Conservation (phyloP, 2,113 vertebrate genomes). For the Heliornis fulica region DNA sequence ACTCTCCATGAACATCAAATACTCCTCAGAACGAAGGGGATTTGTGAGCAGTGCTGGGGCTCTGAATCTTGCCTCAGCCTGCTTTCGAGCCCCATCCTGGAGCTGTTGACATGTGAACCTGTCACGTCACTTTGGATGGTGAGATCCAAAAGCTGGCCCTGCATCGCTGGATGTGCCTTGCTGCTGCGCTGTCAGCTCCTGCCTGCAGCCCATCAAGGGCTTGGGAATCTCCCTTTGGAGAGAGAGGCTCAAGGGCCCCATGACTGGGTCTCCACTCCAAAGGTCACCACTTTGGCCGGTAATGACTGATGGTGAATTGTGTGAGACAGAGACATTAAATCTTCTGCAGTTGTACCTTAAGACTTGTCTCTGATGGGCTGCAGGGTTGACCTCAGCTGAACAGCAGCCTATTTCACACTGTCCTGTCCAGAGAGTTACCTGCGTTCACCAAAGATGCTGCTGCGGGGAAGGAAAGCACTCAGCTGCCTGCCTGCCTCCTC, state of each 20-base stretch:
- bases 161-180: fast-evolving
- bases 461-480: neutral
- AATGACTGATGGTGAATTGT: neutral
- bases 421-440: neutral
- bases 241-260: neutral
- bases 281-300: neutral
- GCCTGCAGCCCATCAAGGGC: neutral
- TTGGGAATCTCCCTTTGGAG: neutral
- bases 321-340: neutral
- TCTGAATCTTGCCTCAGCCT: neutral
- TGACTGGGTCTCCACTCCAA: neutral
- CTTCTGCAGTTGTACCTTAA: neutral
- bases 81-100: neutral
- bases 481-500: neutral
- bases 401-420: neutral
- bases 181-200: neutral
- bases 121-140: fast-evolving
- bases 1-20: fast-evolving
- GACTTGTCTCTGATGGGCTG: neutral
- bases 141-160: neutral
- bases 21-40: fast-evolving
- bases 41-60: fast-evolving
- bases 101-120: neutral
- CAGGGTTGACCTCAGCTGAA: neutral
- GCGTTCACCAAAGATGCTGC: neutral